These are phyloP conservation scores for zebrafish (Danio rerio) DNA, from an alignment of 2,113 vertebrate genomes.

Conservation along the genomic window DNA sequence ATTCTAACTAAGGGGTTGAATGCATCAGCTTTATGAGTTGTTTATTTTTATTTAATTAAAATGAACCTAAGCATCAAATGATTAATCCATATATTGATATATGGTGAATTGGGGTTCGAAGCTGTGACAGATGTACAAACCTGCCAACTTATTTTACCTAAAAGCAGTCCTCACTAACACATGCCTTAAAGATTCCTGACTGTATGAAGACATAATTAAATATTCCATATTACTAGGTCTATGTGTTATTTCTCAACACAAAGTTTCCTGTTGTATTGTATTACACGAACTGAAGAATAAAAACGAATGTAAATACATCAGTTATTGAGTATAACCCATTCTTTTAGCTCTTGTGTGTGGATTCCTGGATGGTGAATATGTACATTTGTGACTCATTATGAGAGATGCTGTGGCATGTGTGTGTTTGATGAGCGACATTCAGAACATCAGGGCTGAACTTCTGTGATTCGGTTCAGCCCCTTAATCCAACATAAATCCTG, in stretches of 20 bases:
- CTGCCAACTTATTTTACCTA: not conserved
- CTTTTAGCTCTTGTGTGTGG: not conserved
- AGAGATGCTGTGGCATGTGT: slow-evolving; percentile 36
- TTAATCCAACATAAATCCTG: not conserved
- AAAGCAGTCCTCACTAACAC: not conserved
- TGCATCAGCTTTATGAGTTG: not conserved
- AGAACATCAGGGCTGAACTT: not conserved
- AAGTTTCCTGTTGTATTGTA: too few species aligned
- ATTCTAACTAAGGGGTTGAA: too few species aligned
- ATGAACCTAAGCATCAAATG: not conserved
- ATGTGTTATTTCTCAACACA: not conserved
- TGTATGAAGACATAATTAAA: not conserved
- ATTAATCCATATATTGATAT: too few species aligned
- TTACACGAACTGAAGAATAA: not conserved
- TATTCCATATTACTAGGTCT: not conserved
- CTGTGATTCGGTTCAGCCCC: not conserved
- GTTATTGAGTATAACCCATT: not conserved
- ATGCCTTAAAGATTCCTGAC: not conserved
- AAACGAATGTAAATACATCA: not conserved
- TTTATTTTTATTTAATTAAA: not conserved
- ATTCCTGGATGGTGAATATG: slow-evolving; percentile 27
- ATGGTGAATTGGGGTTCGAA: not conserved
- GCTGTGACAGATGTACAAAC: not conserved
- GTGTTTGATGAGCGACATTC: not conserved
- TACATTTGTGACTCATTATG: slow-evolving; percentile 5